phyloP scores from a whole-genome alignment of 2,888 invertebrate genomes.

The Apamea sordens region DNA sequence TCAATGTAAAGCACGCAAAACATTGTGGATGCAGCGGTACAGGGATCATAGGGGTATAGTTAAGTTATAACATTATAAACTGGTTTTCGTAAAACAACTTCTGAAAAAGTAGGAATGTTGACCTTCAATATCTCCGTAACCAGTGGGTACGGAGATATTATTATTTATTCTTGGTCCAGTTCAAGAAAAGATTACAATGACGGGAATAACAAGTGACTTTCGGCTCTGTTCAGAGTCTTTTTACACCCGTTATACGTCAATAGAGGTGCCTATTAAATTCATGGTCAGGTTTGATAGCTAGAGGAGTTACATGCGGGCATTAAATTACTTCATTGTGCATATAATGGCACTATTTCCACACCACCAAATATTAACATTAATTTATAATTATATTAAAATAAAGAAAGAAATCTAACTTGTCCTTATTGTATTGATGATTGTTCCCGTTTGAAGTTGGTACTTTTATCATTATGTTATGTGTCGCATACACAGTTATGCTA shows the following conservation, averaged over 20 bases:
- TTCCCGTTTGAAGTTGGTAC: slow-evolving; percentile 71
- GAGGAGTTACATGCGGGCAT: slow-evolving; percentile 66
- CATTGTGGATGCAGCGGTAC: not conserved
- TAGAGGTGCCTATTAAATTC: slow-evolving; percentile 52
- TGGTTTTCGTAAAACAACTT: not conserved
- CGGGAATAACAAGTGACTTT: not conserved
- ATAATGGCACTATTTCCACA: slow-evolving; percentile 68
- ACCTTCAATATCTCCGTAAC: not conserved
- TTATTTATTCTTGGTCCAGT: not conserved
- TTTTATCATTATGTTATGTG: slow-evolving; percentile 49
- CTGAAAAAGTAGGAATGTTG: no score
- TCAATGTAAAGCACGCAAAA: not conserved
- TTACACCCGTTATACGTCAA: slow-evolving; percentile 21
- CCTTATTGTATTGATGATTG: slow-evolving; percentile 71
- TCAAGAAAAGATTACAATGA: not conserved
- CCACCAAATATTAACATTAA: slow-evolving; percentile 69
- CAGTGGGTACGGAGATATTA: not conserved
- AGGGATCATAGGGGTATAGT: not conserved
- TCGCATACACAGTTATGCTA: slow-evolving; percentile 52
- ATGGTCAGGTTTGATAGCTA: slow-evolving; percentile 60
- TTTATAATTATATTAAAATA: slow-evolving; percentile 65
- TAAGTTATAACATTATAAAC: not conserved
- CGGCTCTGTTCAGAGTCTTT: not conserved
- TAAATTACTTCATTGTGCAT: slow-evolving; percentile 71
- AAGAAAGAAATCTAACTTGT: slow-evolving; percentile 77